Conservation (phyloP, 2,797 vertebrate genomes). For the Mormyrops attenuatus region DNA sequence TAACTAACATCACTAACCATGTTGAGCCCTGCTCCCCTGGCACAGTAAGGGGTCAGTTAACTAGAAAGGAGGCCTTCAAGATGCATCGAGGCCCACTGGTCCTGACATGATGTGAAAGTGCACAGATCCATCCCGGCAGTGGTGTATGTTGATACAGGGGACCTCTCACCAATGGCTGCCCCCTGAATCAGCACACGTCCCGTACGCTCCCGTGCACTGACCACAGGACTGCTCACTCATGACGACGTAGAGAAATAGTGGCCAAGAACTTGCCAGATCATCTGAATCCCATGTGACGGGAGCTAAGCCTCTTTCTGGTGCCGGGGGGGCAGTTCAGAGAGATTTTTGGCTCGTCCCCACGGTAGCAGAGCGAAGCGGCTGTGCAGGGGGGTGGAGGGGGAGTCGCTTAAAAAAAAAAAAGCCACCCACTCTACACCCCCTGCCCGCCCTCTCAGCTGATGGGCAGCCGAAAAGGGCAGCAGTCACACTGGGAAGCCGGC, state of each 20-base stretch:
- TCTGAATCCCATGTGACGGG: slow-evolving; percentile 25
- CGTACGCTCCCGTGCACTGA: not conserved
- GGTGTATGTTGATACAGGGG: not conserved
- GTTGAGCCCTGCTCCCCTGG: not conserved
- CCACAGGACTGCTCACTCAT: not conserved
- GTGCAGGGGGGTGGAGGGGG: not conserved
- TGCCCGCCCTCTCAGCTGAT: not conserved
- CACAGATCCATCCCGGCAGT: not conserved
- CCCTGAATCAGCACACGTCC: not conserved
- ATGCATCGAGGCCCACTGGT: not conserved
- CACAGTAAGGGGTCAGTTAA: not conserved
- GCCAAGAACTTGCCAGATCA: slow-evolving; percentile 2
- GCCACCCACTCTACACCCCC: not conserved
- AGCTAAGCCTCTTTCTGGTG: not conserved
- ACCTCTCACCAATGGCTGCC: not conserved
- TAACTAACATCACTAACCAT: not conserved
- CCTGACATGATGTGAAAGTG: not conserved
- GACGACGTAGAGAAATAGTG: slow-evolving; percentile 12
- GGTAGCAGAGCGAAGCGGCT: not conserved
- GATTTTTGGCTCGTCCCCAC: not conserved
- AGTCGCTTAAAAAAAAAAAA: not conserved
- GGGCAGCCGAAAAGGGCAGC: not conserved
- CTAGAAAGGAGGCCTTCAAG: not conserved
- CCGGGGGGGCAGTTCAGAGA: not conserved
- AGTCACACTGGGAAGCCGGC: not conserved